Evolutionary conservation across 2,797 vertebrate genomes (phyloP).

Genomic region (Gephyroberyx darwinii): DNA sequence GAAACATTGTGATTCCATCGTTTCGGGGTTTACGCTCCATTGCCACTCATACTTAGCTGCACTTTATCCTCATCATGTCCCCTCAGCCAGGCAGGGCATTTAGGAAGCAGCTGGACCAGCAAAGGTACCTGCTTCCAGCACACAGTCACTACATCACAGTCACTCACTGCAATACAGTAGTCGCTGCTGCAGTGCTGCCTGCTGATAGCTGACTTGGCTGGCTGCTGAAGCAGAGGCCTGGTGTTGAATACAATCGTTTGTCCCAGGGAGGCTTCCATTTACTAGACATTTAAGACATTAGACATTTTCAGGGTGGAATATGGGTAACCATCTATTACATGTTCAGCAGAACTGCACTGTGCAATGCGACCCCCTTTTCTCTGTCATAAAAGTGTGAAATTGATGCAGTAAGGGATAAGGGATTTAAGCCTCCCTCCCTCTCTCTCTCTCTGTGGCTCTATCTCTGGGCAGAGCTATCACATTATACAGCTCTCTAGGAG

Average conservation of each 20-base stretch:
- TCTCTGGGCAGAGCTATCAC: slow-evolving; percentile 32
- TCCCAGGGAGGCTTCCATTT: slow-evolving; percentile 34
- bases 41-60: neutral
- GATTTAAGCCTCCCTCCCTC: neutral
- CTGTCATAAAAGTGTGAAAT: slow-evolving; percentile 20
- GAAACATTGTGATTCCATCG: neutral
- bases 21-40: slow-evolving; percentile 13
- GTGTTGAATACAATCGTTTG: slow-evolving; percentile 42
- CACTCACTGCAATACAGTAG: slow-evolving; percentile 33
- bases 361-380: neutral
- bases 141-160: slow-evolving; percentile 61
- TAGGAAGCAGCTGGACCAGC: slow-evolving; percentile 56
- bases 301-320: slow-evolving; percentile 33
- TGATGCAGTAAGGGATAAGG: slow-evolving; percentile 6
- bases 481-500: slow-evolving; percentile 39
- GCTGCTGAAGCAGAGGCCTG: slow-evolving; percentile 33
- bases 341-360: slow-evolving; percentile 2
- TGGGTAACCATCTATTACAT: slow-evolving; percentile 24
- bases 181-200: slow-evolving; percentile 68
- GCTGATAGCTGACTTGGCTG: slow-evolving; percentile 71
- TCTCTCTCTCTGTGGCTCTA: slow-evolving; percentile 13
- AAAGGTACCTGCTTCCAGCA: slow-evolving; percentile 42
- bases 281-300: slow-evolving; percentile 17
- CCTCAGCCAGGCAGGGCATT: slow-evolving; percentile 4
- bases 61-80: slow-evolving; percentile 29